Evolutionary conservation across 2,113 vertebrate species (phyloP).

Genomic region (Pterocles gutturalis): DNA sequence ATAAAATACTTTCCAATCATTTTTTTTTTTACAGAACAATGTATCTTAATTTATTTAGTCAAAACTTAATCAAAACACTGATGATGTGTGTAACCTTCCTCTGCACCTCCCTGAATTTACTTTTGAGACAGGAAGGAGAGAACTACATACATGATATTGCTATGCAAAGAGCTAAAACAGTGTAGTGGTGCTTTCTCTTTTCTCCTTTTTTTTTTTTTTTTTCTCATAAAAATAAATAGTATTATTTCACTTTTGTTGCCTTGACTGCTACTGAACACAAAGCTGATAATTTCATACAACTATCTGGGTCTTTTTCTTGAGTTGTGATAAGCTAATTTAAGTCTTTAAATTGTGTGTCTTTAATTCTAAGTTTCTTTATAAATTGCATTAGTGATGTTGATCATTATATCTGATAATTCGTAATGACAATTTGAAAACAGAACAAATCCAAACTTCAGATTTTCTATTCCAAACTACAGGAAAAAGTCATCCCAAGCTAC

Average conservation of each 20-base stretch:
- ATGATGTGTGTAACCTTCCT: neutral
- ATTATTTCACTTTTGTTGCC: neutral
- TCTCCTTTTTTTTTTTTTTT: neutral
- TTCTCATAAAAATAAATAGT: neutral
- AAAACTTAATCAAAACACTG: neutral
- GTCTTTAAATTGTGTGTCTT: neutral
- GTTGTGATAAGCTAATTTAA: neutral
- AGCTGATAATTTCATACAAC: neutral
- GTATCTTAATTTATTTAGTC: neutral
- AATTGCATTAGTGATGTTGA: neutral
- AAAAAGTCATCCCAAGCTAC: neutral
- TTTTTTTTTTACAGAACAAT: neutral
- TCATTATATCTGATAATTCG: neutral
- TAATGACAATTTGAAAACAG: neutral
- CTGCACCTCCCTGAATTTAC: neutral
- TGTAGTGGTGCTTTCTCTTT: neutral
- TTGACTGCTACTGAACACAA: neutral
- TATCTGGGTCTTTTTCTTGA: neutral
- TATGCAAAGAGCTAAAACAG: neutral
- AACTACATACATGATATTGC: neutral
- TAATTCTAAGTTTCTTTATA: neutral
- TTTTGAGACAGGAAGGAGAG: neutral
- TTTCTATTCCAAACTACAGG: neutral
- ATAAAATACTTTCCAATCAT: neutral
- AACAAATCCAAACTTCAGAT: neutral